Evolutionary conservation across 2,113 vertebrate species (phyloP).

Genomic region (human (Homo sapiens)): DNA sequence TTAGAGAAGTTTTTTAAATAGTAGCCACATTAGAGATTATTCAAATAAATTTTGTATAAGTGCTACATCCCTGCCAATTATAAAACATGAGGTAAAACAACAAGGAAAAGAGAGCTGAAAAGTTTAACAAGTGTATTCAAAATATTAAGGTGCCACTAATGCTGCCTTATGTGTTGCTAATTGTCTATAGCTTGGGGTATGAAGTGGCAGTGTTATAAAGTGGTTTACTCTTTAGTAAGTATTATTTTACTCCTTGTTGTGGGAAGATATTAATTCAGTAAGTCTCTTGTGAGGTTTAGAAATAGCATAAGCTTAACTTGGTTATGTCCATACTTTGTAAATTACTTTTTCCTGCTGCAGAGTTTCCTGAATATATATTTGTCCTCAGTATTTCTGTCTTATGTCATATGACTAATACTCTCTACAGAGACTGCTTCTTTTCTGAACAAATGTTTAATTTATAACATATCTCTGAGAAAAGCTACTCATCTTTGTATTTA

Average conservation of each 20-base stretch:
- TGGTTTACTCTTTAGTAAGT: background rate
- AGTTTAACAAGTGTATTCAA: background rate
- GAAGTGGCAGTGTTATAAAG: background rate
- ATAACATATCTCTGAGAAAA: conserved; percentile 17
- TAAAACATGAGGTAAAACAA: background rate
- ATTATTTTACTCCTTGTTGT: background rate
- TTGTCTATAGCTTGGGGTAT: background rate
- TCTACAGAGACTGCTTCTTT: conserved; percentile 5
- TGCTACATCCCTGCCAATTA: background rate
- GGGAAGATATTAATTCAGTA: conserved; percentile 2
- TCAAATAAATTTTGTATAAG: background rate
- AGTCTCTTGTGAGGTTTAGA: background rate
- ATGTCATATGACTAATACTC: conserved; percentile 23
- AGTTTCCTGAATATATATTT: conserved; percentile 36
- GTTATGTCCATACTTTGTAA: background rate
- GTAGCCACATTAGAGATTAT: background rate
- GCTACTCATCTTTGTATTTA: conserved; percentile 53
- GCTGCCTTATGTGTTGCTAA: background rate
- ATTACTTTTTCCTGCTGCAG: conserved; percentile 8
- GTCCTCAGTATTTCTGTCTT: background rate
- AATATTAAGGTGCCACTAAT: background rate
- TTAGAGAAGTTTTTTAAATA: background rate
- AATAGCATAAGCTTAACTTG: background rate
- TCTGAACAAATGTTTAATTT: background rate
- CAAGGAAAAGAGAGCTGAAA: background rate